Evolutionary conservation across 2,113 vertebrate species (phyloP).

Genomic region (Gymnogyps californianus): DNA sequence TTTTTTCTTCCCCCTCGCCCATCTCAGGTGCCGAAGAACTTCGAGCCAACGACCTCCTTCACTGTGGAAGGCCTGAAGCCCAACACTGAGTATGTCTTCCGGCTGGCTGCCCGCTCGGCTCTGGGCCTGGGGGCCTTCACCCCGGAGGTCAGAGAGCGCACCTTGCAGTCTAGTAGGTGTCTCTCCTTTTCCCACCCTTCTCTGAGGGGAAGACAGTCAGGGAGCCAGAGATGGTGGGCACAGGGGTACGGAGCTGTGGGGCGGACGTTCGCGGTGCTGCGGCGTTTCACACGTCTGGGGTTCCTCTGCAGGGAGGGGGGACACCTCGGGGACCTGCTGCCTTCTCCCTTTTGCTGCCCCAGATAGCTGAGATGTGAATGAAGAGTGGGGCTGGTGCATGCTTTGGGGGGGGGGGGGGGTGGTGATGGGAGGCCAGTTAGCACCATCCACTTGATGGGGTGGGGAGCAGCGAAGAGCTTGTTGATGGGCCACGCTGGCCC

Average conservation of each 20-base stretch:
- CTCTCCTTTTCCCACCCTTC: slow-evolving; percentile 66
- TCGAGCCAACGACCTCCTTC: slow-evolving; percentile 83
- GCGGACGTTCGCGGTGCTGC: not conserved
- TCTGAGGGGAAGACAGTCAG: slow-evolving; percentile 43
- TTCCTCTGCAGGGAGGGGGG: not conserved
- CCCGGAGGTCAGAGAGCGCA: slow-evolving; percentile 89
- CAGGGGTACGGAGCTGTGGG: slow-evolving; percentile 17
- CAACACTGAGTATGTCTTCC: slow-evolving; percentile 93
- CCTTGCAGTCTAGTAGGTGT: slow-evolving; percentile 98
- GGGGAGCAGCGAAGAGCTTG: not conserved
- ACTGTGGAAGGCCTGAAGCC: slow-evolving; percentile 90
- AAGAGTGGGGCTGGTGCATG: not conserved
- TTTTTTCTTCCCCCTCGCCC: not conserved
- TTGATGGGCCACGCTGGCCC: not conserved
- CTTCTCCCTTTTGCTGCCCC: not conserved
- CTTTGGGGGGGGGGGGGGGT: no score
- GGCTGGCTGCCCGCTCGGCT: slow-evolving; percentile 90
- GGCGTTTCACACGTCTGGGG: rapidly evolving
- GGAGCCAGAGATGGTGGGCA: slow-evolving; percentile 39
- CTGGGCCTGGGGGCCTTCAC: slow-evolving; percentile 96
- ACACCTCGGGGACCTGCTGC: not conserved
- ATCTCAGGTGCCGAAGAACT: slow-evolving; percentile 84
- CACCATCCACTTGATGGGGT: rapidly evolving
- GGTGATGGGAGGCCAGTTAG: not conserved
- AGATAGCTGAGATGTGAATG: not conserved